A percentile compares a stretch with the other conserved stretches of the same genome.
These are phyloP conservation scores for Heliopora coerulea DNA, from an alignment of 92 coral and sea anemone genomes.

Conservation along the genomic window DNA sequence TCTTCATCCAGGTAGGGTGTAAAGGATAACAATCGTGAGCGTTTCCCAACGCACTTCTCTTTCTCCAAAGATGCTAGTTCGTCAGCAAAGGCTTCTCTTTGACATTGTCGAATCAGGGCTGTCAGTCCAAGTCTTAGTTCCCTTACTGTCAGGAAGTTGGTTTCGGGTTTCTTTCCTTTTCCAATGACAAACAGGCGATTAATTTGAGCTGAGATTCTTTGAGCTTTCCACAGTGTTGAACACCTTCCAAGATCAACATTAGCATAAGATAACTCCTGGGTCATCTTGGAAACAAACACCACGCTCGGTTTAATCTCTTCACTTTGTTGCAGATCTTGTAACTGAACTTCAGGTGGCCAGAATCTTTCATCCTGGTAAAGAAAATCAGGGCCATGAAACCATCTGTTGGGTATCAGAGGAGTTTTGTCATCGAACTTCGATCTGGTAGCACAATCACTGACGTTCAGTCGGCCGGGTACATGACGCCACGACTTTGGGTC, in stretches of 20 bases:
- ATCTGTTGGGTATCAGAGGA: conserved; percentile 24
- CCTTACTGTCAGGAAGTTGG: background rate
- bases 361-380: conserved; percentile 34
- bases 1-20: conserved; percentile 24
- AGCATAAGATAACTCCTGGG: background rate
- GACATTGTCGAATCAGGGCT: conserved; percentile 20
- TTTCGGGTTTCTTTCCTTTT: background rate
- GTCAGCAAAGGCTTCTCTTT: conserved; percentile 15
- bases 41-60: background rate
- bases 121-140: conserved; percentile 5
- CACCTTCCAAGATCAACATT: conserved; percentile 6
- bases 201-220: conserved; percentile 18
- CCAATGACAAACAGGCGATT: conserved; percentile 15
- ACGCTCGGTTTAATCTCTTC: conserved; percentile 11
- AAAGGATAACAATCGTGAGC: conserved; percentile 10
- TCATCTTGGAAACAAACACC: background rate
- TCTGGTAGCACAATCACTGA: conserved; percentile 48
- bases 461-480: conserved; percentile 40
- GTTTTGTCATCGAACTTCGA: conserved; percentile 30
- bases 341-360: conserved; percentile 41
- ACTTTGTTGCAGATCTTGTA: background rate
- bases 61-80: conserved; percentile 25
- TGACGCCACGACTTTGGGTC: conserved; percentile 38
- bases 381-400: conserved; percentile 59
- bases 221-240: conserved; percentile 25